phyloP scores from a whole-genome alignment of 2,113 vertebrate species.

The Natator depressus region DNA sequence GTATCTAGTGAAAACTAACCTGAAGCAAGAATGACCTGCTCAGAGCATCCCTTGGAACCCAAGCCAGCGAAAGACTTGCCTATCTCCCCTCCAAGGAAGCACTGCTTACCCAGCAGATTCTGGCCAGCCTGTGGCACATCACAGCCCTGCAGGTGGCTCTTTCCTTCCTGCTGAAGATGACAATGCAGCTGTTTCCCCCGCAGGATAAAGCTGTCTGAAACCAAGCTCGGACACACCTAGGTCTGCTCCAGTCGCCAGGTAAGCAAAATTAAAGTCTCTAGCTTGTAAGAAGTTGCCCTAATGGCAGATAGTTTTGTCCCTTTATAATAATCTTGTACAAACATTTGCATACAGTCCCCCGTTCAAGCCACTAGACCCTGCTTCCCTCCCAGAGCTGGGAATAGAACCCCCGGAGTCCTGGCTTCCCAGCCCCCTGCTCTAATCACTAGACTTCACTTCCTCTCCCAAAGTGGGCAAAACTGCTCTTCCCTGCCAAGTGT shows the following conservation, averaged over 20 bases:
- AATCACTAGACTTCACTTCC: background rate
- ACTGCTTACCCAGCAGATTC: background rate
- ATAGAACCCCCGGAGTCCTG: background rate
- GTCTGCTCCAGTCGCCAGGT: slow-evolving; percentile 26
- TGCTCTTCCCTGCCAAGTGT: background rate
- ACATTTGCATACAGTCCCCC: background rate
- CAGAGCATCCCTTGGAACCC: background rate
- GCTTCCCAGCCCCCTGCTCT: accelerated
- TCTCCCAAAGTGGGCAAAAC: accelerated
- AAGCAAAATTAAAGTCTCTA: background rate
- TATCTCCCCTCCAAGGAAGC: background rate
- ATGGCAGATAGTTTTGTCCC: background rate
- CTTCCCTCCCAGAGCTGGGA: background rate
- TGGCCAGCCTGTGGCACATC: accelerated
- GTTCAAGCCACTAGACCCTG: background rate
- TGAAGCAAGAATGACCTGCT: background rate
- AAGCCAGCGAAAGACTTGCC: background rate
- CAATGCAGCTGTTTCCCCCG: accelerated
- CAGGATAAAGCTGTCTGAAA: background rate
- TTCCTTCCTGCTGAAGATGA: background rate
- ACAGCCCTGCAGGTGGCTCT: background rate
- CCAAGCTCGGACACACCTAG: background rate
- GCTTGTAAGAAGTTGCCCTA: background rate
- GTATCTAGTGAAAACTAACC: background rate
- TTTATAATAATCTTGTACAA: background rate